Conservation (phyloP, 2,888 invertebrate genomes). For the Operophtera brumata region DNA sequence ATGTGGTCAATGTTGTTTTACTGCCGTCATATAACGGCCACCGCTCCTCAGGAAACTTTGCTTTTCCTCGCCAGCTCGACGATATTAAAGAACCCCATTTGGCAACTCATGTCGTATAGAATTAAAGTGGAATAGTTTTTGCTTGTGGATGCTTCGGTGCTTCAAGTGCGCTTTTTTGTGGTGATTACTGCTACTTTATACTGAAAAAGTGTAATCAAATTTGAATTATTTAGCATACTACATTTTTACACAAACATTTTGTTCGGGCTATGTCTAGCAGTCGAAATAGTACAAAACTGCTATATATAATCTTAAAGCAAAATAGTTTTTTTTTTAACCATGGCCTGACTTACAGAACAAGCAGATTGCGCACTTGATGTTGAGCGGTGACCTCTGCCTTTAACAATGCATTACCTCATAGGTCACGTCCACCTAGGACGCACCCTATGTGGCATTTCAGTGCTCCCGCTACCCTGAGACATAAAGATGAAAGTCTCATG, state of each 20-base stretch:
- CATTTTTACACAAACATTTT: background rate
- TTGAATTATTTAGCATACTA: constrained; percentile 9
- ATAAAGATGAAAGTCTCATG: too few species aligned
- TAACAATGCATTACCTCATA: too few species aligned
- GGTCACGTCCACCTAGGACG: too few species aligned
- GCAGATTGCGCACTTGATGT: too few species aligned
- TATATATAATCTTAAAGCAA: too few species aligned
- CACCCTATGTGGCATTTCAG: too few species aligned
- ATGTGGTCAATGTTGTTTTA: background rate
- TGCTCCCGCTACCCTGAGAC: too few species aligned
- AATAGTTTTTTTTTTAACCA: too few species aligned
- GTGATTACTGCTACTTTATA: constrained; percentile 11
- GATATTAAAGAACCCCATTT: constrained; percentile 71
- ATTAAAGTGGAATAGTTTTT: constrained; percentile 32
- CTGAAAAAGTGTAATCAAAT: constrained; percentile 2
- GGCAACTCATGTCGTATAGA: constrained; percentile 59
- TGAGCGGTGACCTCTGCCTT: too few species aligned
- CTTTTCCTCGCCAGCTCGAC: constrained; percentile 48
- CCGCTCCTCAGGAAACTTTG: background rate
- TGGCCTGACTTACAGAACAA: too few species aligned
- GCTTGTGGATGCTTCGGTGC: constrained; percentile 10
- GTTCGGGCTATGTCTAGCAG: too few species aligned
- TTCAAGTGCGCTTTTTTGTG: constrained; percentile 14
- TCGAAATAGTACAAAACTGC: too few species aligned
- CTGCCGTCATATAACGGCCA: background rate